Evolutionary conservation across 2,888 invertebrate species (phyloP), one percentile per base, ranked within the genome.

Genomic region (Xestia rhomboidea): DNA sequence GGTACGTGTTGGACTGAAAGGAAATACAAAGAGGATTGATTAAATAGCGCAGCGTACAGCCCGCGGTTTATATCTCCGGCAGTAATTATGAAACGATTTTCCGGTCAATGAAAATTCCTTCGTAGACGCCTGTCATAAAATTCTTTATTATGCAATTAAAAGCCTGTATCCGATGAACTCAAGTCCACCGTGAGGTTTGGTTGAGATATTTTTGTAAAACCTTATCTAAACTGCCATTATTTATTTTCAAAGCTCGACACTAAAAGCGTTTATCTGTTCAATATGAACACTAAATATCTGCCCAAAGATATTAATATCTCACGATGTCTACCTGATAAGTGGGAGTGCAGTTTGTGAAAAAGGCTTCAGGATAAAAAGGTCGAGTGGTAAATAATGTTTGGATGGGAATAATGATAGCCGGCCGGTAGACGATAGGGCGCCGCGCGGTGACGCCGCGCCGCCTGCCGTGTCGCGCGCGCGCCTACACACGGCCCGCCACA

Each of bases 371-470:
- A 86, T 85, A 85, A 88, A 88, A 88, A 87, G 84, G 81, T 85
- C 64, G 85, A 84, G 83, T 85, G 85, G 87, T 85, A 89, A 87
- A 88, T 87, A 88, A 86, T 85, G 91, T 91, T 93, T 91, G 91
- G 93, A 92, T 92, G 93, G 92, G 89, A 93, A 92, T 93, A 94
- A 93, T 94, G 93, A 93, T 93, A 94, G 94, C 93, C 93, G 92
- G 93, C 77, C 89, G 94, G 95, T 92, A 96, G 96, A 96, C 96
- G 93, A 90, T 88, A 95, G 96, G 96, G 96, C 96, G 96, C 96
- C 96, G 93, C 86, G 90, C 88, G 80, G 88, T 87, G 94, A 90
- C 95, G 95, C 94, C 95, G 94, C 90, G 93, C 94, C 89, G 94
- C 94, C 95, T 94, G 92, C 85, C 91, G 92, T 82, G 89, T 90